Base-by-base conservation (phyloP, 2,888 invertebrate species). In the Cynaeus angustus region DNA sequence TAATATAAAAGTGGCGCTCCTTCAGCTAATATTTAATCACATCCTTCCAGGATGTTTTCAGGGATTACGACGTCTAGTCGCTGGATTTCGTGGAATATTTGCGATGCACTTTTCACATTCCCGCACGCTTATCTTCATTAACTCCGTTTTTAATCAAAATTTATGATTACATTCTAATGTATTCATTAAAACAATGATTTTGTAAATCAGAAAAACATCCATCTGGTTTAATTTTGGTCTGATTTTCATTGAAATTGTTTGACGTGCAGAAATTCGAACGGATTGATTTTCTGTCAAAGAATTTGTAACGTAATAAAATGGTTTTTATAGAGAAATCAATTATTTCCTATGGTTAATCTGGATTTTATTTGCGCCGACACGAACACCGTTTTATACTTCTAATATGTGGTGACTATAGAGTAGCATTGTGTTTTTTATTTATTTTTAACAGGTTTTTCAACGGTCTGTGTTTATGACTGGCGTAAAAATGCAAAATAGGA, bases 21-120 rank as follows among this genome's bases (percentile, higher is more conserved):
- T 53, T 33, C 26, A 26, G 30, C 53, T 53, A 53, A 53, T 53
- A 53, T 53, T 53, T 53, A 53, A 53, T 53, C 53, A 53, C 37
- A 50, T 50, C 48, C 48, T 50, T 46, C 8, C 26, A 3, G 53
- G 53, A 3, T 33, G 12, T 37, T 53, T 53, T 33, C 33, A 12
- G 7, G 53, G 53, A 53, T 53, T 53, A 53, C 37, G 14, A 33
- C 37, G 53, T 53, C 37, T 53, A 30, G 50, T 13, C 30, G 46
- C 16, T 10, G 46, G 46, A 46, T 46, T 14, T 43, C 16, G 9
- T 7, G 46, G 46, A 43, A 37, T 37, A 37, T 21, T 14, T 16
- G 48, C 48, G 9, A 28, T 28, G 50, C 26, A 50, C 9, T 50
- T 50, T 7, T 50, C 12, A 53, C 8, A 26, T 53, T 12, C 5